Conservation (phyloP, 2,113 vertebrate genomes). For the Toxotes jaculatrix region DNA sequence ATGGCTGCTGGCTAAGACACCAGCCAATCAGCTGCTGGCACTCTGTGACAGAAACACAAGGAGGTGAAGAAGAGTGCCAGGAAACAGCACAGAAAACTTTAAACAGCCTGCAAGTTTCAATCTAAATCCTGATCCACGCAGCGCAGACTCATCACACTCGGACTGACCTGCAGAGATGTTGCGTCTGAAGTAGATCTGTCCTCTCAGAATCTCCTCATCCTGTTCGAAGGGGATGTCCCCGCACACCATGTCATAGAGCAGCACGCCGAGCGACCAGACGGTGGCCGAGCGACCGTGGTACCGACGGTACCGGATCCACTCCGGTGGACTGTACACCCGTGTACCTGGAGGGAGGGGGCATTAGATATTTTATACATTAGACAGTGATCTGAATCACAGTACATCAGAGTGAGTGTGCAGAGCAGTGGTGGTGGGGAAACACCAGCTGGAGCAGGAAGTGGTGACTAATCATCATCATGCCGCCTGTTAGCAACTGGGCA, state of each 20-base stretch:
- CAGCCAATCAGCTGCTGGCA: slow-evolving; percentile 95
- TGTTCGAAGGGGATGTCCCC: slow-evolving; percentile 96
- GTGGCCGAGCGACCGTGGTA: slow-evolving; percentile 95
- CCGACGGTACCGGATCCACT: slow-evolving; percentile 93
- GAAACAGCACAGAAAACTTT: neutral
- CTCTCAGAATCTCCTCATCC: slow-evolving; percentile 93
- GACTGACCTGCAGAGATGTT: slow-evolving; percentile 88
- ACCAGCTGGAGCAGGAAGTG: neutral
- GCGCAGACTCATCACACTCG: neutral
- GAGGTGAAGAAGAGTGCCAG: neutral
- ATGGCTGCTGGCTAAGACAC: slow-evolving; percentile 93
- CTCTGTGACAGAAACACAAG: slow-evolving; percentile 77
- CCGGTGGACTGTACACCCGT: slow-evolving; percentile 94
- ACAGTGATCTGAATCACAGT: neutral
- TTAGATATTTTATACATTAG: neutral
- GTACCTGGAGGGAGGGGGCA: slow-evolving; percentile 83
- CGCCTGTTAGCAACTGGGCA: neutral
- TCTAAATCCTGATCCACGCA: neutral
- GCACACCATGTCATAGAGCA: slow-evolving; percentile 95
- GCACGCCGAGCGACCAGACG: slow-evolving; percentile 94
- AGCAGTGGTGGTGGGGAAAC: neutral
- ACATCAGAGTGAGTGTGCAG: neutral
- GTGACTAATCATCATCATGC: neutral
- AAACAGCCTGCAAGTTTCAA: no score
- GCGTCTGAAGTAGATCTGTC: slow-evolving; percentile 89